A percentile compares a stretch with the other conserved stretches of the same genome.
Conservation (phyloP, 2,888 invertebrate species). For the Digitonthophagus gazella region DNA sequence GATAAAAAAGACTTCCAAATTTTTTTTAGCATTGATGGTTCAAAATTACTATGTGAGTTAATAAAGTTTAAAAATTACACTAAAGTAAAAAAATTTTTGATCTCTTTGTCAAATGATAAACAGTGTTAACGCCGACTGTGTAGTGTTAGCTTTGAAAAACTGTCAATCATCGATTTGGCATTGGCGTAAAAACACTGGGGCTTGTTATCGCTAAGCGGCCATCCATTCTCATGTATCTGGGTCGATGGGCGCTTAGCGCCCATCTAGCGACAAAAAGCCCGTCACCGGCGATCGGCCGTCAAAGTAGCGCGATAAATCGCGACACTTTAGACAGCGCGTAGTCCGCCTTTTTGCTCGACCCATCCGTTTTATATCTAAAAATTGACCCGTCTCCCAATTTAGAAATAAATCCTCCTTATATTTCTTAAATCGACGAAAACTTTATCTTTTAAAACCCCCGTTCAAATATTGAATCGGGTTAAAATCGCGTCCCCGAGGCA, state of each 20-base stretch:
- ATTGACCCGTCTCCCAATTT: no score
- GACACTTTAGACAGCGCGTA: neutral
- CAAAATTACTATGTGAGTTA: neutral
- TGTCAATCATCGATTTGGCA: neutral
- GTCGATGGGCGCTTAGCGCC: neutral
- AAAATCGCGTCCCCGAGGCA: neutral
- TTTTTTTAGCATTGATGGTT: no score
- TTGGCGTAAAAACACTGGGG: neutral
- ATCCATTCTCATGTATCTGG: neutral
- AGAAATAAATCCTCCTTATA: neutral
- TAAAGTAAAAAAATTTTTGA: no score
- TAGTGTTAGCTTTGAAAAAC: no score
- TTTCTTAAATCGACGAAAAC: neutral
- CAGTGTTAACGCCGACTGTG: no score
- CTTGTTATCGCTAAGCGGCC: neutral
- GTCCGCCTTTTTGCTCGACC: neutral
- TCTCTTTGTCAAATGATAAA: no score
- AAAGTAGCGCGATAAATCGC: neutral
- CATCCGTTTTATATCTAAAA: no score
- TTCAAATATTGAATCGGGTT: neutral
- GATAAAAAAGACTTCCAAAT: no score
- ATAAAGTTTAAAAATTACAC: no score
- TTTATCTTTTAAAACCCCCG: neutral
- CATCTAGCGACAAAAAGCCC: neutral
- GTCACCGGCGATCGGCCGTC: neutral